Conservation (phyloP, 2,888 invertebrate species). For the Campoplex capitator region DNA sequence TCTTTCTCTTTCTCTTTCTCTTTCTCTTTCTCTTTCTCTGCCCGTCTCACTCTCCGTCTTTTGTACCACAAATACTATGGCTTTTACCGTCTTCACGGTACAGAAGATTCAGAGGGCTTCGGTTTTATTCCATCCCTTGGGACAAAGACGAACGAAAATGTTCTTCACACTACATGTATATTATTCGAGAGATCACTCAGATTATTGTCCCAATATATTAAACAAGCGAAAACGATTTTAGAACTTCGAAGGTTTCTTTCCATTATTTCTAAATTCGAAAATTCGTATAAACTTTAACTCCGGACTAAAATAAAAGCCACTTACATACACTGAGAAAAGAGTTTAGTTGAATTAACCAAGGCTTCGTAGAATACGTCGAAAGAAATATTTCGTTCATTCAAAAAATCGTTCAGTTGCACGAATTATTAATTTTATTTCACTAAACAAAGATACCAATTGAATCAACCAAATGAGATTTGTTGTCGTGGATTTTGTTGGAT, state of each 20-base stretch:
- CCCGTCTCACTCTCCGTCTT: constrained; percentile 3
- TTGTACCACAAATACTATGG: constrained; percentile 13
- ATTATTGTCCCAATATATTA: not conserved
- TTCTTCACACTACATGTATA: not conserved
- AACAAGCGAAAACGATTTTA: not conserved
- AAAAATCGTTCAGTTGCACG: too few relatives aligned
- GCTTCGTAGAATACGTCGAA: too few relatives aligned
- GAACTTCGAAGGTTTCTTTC: not conserved
- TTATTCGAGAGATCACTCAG: constrained; percentile 2
- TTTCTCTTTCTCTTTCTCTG: too few relatives aligned
- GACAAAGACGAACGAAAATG: constrained; percentile 25
- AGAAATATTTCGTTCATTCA: too few relatives aligned
- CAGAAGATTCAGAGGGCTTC: constrained; percentile 29
- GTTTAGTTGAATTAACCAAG: too few relatives aligned
- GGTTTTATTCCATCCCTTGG: constrained; percentile 21
- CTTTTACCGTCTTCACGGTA: constrained; percentile 23
- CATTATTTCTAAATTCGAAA: not conserved
- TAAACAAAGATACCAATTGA: too few relatives aligned
- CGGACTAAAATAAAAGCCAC: not conserved
- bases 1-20: not conserved
- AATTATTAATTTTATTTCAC: too few relatives aligned
- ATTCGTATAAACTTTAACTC: not conserved
- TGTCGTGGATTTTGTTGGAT: too few relatives aligned
- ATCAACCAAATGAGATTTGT: too few relatives aligned
- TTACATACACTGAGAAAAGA: not conserved